Base-by-base conservation (phyloP, 2,113 vertebrate genomes). In the Hippocampus abdominalis region DNA sequence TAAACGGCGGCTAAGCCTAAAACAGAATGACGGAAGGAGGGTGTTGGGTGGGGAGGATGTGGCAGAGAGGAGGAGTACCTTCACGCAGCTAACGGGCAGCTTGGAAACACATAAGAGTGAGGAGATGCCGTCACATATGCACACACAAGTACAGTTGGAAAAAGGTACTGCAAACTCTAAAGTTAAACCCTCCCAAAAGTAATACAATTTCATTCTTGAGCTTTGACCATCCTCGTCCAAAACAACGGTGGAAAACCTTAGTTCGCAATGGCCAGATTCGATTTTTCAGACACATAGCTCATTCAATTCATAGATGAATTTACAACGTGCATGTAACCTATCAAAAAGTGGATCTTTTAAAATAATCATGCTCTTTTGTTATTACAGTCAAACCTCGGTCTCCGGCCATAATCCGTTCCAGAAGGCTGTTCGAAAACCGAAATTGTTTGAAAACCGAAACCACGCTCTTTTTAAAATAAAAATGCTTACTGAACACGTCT, bases 101-200 rank as follows among this genome's bases (percentile, higher is more conserved):
- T 98, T 98, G 96, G 93, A 98, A 97, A 96, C 94, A 99, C 94
- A 98, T 94, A 98, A 96, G 94, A 98, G 95, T 95, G 95, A 96
- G 94, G 95, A 97, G 94, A 93, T 94, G 79, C 94, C 89, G 94
- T 94, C 89, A 91, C 77, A 88, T 81, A 87, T 84, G 86, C 74
- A 79, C 63, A 86, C 70, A 77, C 78, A 86, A 77, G 79, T 73
- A 77, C 81, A 85, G 78, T 78, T 72, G 80, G 86, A 67, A 90
- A 78, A 57, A 57, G 23, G 54, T 57, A 57, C 12, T 15, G 3
- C 57, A 29, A 18, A 6, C 27, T 60, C 16, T 27, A 60, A 29
- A 18, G 11, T 29, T 5, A 1, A 27, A 32, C 25, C 57, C 15
- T 29, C 56, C 56, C 4, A 57, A 57, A 27, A 57, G 54, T 27